phyloP scores from a whole-genome alignment of 2,888 invertebrate species.

The Morpho deidamia region DNA sequence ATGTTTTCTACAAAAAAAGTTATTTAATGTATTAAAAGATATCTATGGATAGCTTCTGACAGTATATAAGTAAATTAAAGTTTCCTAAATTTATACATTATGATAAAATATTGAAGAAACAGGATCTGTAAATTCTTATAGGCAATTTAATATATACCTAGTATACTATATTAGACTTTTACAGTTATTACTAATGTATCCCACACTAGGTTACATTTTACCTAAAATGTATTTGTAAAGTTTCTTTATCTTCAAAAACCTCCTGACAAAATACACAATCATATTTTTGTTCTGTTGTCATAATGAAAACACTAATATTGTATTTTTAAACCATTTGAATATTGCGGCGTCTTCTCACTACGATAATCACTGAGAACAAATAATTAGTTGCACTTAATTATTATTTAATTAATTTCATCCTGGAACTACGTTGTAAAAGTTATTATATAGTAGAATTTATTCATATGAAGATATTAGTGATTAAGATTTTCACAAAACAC shows the following conservation, averaged over 20 bases:
- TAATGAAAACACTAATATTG: constrained; percentile 29
- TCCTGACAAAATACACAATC: constrained; percentile 79
- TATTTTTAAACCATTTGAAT: background rate
- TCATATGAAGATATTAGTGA: constrained; percentile 1
- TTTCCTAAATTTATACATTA: too few relatives aligned
- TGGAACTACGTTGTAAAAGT: background rate
- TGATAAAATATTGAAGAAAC: too few relatives aligned
- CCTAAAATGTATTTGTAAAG: constrained; percentile 81
- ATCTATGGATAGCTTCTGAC: background rate
- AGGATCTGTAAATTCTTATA: too few relatives aligned
- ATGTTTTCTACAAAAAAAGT: constrained; percentile 73
- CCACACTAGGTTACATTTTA: constrained; percentile 27
- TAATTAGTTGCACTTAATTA: background rate
- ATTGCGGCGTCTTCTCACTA: constrained; percentile 8
- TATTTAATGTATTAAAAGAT: background rate
- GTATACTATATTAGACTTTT: too few relatives aligned
- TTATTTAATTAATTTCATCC: background rate
- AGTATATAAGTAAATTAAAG: background rate
- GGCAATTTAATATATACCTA: too few relatives aligned
- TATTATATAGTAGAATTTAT: background rate
- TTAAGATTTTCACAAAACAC: constrained; percentile 4
- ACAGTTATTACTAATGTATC: too few relatives aligned
- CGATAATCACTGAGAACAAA: background rate
- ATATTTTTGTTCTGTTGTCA: constrained; percentile 55
- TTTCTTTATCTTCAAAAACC: constrained; percentile 75